A percentile compares a stretch with the other conserved stretches of the same genome.
Conservation (phyloP, 2,797 vertebrate genomes). For the Lemur catta region DNA sequence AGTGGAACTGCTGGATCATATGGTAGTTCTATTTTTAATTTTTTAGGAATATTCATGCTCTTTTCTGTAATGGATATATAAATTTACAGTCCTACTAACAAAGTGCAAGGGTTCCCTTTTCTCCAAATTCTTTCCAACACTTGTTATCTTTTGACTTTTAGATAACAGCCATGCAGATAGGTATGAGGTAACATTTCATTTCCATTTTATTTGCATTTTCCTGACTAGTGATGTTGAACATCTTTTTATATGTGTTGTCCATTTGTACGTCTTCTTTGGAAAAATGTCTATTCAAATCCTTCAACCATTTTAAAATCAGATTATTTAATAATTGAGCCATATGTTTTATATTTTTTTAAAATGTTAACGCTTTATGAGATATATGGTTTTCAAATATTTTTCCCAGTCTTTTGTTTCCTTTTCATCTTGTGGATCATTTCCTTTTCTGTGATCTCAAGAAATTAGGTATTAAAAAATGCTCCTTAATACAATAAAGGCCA, state of each 20-base stretch:
- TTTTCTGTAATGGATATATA: not conserved
- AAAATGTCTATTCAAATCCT: not conserved
- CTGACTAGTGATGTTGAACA: not conserved
- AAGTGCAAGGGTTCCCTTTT: not conserved
- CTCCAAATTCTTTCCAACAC: not conserved
- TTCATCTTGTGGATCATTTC: not conserved
- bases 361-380: not conserved
- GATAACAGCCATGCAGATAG: not conserved
- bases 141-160: not conserved
- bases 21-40: not conserved
- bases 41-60: not conserved
- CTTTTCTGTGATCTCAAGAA: not conserved
- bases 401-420: not conserved
- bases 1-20: not conserved
- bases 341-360: not conserved
- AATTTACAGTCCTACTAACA: not conserved
- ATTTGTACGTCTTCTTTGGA: not conserved
- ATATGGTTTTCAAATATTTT: not conserved
- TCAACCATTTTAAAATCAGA: not conserved
- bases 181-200: not conserved
- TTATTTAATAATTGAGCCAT: not conserved
- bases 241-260: not conserved
- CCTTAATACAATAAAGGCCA: not conserved
- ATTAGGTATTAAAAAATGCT: not conserved
- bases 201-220: not conserved